A percentile compares a stretch with the other conserved stretches of the same genome.
Conservation (phyloP, 2,797 vertebrate species). For the Crocodylus rhombifer region DNA sequence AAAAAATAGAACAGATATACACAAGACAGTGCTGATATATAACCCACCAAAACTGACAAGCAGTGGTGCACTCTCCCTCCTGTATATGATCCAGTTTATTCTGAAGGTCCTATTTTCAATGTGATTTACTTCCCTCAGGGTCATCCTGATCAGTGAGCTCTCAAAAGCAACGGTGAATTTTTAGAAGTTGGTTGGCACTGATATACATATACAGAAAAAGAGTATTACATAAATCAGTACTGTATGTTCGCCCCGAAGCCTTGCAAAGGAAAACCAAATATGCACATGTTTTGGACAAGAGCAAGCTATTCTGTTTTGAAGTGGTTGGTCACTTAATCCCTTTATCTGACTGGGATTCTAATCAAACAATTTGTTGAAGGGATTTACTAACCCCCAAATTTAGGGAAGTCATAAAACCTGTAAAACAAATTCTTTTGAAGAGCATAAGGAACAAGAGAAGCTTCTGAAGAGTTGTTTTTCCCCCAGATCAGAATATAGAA, state of each 20-base stretch:
- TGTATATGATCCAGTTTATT: not conserved
- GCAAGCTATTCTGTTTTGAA: not conserved
- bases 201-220: not conserved
- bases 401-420: not conserved
- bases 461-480: not conserved
- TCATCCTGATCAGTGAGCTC: not conserved
- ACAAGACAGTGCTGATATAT: not conserved
- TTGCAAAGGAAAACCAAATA: accelerated
- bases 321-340: not conserved
- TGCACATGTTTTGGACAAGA: not conserved
- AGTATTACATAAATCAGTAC: not conserved
- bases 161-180: not conserved
- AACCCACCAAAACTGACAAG: accelerated
- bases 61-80: accelerated
- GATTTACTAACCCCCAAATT: not conserved
- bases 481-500: not conserved
- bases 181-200: not conserved
- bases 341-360: not conserved
- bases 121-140: not conserved
- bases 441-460: not conserved
- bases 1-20: not conserved
- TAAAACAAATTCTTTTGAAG: not conserved
- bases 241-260: accelerated
- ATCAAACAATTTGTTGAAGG: constrained; percentile 10
- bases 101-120: not conserved